phyloP scores from a whole-genome alignment of 2,888 invertebrate genomes.

The Morpho helenor region DNA sequence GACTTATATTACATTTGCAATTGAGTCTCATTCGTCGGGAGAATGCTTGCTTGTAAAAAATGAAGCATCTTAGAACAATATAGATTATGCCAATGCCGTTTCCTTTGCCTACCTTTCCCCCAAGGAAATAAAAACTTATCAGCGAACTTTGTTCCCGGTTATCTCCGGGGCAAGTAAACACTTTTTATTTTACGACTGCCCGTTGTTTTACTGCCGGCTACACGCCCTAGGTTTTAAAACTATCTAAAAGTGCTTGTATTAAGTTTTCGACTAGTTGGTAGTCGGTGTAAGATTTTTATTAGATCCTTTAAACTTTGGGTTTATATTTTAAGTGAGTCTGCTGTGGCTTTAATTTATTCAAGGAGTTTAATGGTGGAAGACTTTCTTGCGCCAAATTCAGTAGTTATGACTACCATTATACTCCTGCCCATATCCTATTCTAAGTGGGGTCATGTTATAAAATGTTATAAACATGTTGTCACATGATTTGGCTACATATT shows the following conservation, averaged over 20 bases:
- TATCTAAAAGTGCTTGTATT: constrained; percentile 36
- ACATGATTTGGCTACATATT: too few relatives aligned
- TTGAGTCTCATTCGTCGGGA: too few relatives aligned
- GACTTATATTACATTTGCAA: too few relatives aligned
- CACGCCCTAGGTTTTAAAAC: constrained; percentile 31
- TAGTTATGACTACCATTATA: neutral
- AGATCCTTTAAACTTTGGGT: constrained; percentile 21
- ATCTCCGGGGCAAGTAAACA: constrained; percentile 72
- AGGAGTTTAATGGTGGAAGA: constrained; percentile 16
- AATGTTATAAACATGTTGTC: too few relatives aligned
- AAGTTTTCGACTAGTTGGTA: constrained; percentile 34
- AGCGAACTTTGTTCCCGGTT: constrained; percentile 68
- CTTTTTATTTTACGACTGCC: constrained; percentile 73
- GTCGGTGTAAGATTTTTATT: constrained; percentile 27
- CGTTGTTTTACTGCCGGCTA: constrained; percentile 52
- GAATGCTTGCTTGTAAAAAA: constrained; percentile 11
- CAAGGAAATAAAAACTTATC: constrained; percentile 73
- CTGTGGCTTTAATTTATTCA: constrained; percentile 25
- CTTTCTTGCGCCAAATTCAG: constrained; percentile 10
- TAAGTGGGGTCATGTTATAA: too few relatives aligned
- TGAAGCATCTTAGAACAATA: constrained; percentile 23
- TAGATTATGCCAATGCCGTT: constrained; percentile 20
- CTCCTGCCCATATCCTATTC: too few relatives aligned
- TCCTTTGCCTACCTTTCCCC: constrained; percentile 21
- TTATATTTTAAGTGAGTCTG: constrained; percentile 24